A percentile compares a stretch with the other conserved stretches of the same genome.
These are phyloP conservation scores for Zosterops japonicus DNA, from an alignment of 2,113 vertebrate species.

Conservation along the genomic window DNA sequence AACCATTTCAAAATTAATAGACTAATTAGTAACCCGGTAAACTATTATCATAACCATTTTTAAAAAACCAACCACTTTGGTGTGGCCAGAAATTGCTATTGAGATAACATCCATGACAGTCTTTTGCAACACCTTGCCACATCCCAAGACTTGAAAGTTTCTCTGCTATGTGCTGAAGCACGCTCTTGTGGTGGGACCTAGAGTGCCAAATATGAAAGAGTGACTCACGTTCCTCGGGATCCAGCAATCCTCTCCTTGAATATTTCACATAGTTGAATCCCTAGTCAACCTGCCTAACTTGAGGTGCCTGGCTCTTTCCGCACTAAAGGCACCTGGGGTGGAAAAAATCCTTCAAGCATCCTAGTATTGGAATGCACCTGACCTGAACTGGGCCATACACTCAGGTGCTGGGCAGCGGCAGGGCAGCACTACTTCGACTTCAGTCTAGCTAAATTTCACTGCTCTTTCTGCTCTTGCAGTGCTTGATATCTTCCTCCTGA, in stretches of 20 bases:
- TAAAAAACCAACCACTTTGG: conserved; percentile 50
- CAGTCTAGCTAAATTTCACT: background rate
- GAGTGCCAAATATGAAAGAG: conserved; percentile 16
- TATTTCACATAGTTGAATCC: conserved; percentile 55
- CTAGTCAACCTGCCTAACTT: background rate
- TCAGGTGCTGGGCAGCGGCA: background rate
- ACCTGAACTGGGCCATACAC: background rate
- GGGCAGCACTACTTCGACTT: background rate
- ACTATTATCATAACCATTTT: conserved; percentile 61
- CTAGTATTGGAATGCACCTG: background rate
- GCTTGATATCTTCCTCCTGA: background rate
- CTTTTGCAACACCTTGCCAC: conserved; percentile 55
- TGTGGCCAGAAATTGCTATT: conserved; percentile 38
- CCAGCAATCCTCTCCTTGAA: background rate
- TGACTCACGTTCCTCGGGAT: background rate
- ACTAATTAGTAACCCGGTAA: conserved; percentile 62
- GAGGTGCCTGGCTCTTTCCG: background rate
- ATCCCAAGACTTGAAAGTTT: conserved; percentile 47
- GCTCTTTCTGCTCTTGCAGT: background rate
- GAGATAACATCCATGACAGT: conserved; percentile 39
- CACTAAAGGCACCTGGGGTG: background rate
- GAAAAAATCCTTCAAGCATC: background rate
- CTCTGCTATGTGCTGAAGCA: conserved; percentile 66
- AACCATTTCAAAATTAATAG: conserved; percentile 65
- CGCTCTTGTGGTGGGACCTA: conserved; percentile 15